Evolutionary conservation across 1,140 invertebrate genomes (phyloP).

Genomic region (Cydia amplana): DNA sequence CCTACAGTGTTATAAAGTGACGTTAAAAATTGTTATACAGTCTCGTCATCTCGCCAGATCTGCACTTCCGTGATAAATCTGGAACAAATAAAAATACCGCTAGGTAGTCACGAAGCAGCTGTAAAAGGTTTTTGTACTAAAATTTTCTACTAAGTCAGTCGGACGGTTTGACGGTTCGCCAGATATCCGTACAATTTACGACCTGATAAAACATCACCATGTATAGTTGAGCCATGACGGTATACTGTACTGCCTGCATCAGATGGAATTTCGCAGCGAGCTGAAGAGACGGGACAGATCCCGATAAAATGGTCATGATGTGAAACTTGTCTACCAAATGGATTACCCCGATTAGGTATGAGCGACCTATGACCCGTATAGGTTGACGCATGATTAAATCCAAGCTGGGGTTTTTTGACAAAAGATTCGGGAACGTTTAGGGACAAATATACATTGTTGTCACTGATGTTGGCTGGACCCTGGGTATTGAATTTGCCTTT

Average conservation of each 20-base stretch:
- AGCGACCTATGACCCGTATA: slow-evolving; percentile 65
- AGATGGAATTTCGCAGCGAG: slow-evolving; percentile 20
- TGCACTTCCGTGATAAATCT: not conserved
- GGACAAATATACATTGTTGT: not conserved
- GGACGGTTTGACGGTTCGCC: slow-evolving; percentile 57
- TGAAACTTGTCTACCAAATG: slow-evolving; percentile 72
- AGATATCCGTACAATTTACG: slow-evolving; percentile 72
- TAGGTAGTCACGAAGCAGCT: slow-evolving; percentile 18
- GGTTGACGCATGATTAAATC: slow-evolving; percentile 64
- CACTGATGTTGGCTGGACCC: not conserved
- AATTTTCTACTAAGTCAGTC: slow-evolving; percentile 53
- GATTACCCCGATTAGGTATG: slow-evolving; percentile 73
- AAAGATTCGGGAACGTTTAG: slow-evolving; percentile 33
- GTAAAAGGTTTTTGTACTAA: slow-evolving; percentile 42
- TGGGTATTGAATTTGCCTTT: not conserved
- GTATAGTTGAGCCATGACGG: slow-evolving; percentile 52
- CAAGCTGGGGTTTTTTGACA: slow-evolving; percentile 36
- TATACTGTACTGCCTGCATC: slow-evolving; percentile 38
- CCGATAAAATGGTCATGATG: slow-evolving; percentile 50
- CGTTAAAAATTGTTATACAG: too few species aligned
- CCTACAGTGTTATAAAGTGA: too few species aligned
- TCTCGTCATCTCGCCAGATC: slow-evolving; percentile 1
- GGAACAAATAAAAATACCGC: not conserved
- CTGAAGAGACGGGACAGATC: slow-evolving; percentile 43
- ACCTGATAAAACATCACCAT: slow-evolving; percentile 69